Base-by-base conservation (phyloP, 2,113 vertebrate genomes). In the Ptychochromis oligacanthus region DNA sequence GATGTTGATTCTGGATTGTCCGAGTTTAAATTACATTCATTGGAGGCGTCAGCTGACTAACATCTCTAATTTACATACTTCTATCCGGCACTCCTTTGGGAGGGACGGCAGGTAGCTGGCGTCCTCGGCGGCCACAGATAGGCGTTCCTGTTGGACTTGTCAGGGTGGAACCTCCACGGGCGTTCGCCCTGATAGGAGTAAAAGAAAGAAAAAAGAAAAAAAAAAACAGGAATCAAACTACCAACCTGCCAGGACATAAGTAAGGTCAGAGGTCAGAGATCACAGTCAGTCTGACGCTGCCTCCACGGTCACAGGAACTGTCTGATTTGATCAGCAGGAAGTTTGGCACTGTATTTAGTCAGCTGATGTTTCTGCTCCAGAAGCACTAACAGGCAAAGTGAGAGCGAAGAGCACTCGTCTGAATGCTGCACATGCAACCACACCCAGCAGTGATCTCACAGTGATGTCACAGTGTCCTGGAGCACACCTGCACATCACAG, bases 61-160 rank as follows among this genome's bases (percentile, higher is more conserved):
- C 36, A 14, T 59, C 17, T 34, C 20, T 36, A 54, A 54, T 4
- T 49, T 3, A 86, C 91, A 1, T 95, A 99, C 98, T 97, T 97
- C 97, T 97, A 88, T 99, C 98, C 79, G 96, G 49, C 0, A 96
- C 93, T 13, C 96, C 97, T 93, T 97, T 98, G 14, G 96, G 95
- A 1, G 98, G 98, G 67, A 98, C 94, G 58, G 96, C 92, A 0
- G 98, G 98, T 75, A 99, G 94, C 87, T 98, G 97, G 11, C 98
- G 97, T 74, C 96, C 97, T 89, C 97, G 94, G 60, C 96, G 93
- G 82, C 95, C 94, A 83, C 85, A 95, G 83, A 95, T 88, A 0
- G 97, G 97, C 4, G 97, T 97, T 75, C 96, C 96, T 9, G 95
- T 96, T n/a, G 97, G 97, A 91, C 98, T 99, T 24, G 97, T 97